Base-by-base conservation (phyloP, 2,113 vertebrate species). In the Periophthalmus modestus region DNA sequence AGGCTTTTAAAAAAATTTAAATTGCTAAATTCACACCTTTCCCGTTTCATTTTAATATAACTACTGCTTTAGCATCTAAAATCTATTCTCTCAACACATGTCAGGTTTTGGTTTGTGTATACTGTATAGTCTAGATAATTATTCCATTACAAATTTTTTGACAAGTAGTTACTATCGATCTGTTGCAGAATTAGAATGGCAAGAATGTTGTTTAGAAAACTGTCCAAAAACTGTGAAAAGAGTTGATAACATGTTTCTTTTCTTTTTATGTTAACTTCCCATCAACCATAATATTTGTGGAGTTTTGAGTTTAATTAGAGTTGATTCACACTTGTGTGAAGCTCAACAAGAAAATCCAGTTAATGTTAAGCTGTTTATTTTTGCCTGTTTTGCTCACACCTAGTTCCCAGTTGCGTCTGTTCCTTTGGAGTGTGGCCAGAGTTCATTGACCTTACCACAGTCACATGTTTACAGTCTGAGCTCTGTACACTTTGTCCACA, bases 361-460 rank as follows among this genome's bases (percentile, higher is more conserved):
- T 52, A 18, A 52, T 2, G 13, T 3, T 47, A 18, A 18, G 48
- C 48, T 52, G 16, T 50, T 50, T 16, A 15, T 52, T 18, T 52
- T 52, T 52, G 48, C 18, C 48, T 16, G 16, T 50, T 18, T 4
- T 18, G 16, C 48, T 16, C 48, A 52, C 48, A 19, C 18, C n/a
- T 57, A 43, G 23, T 59, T 59, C 12, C 2, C 23, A 59, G 57
- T 23, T 57, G 9, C 1, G 23, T 14, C 23, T 28, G 57, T 59
- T 28, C 5, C 23, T 59, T 59, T 28, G 57, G 57, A 59, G 57
- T 14, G 5, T 59, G 1, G 57, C 14, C 57, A 59, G 23, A 16
- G 57, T 59, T 59, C 57, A 59, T 23, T 59, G 23, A 59, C 57
- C 57, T 59, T 59, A 59, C 21, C 19, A 28, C 57, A 14, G 57